Conservation (phyloP, 2,797 vertebrate species). For the Sus cebifrons region DNA sequence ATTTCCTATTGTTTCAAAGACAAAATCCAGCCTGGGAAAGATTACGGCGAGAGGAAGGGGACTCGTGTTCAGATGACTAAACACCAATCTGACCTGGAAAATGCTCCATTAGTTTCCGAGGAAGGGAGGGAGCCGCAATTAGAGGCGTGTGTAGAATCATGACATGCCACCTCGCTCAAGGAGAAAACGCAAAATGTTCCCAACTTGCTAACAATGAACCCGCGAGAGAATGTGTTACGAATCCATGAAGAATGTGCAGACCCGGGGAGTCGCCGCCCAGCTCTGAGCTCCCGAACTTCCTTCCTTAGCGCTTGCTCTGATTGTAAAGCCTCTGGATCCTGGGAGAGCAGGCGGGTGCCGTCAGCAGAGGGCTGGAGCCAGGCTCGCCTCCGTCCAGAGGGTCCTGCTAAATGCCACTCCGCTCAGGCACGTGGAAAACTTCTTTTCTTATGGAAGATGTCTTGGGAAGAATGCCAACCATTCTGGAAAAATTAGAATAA, state of each 20-base stretch:
- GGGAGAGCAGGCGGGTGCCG: not conserved
- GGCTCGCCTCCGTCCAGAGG: not conserved
- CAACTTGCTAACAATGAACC: not conserved
- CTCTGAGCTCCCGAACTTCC: conserved; percentile 57
- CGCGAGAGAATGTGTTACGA: conserved; percentile 35
- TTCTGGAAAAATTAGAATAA: too few species aligned
- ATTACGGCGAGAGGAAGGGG: conserved; percentile 79
- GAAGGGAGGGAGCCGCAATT: conserved; percentile 83
- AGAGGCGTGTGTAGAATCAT: conserved; percentile 36
- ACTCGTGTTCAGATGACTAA: conserved; percentile 78
- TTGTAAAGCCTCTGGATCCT: not conserved
- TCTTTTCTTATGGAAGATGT: not conserved
- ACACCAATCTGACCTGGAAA: conserved; percentile 83
- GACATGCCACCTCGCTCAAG: conserved; percentile 22
- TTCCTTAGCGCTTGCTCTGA: conserved; percentile 66
- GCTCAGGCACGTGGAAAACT: not conserved
- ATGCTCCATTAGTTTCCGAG: conserved; percentile 66
- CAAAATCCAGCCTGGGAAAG: conserved; percentile 82
- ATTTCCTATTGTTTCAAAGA: conserved; percentile 87
- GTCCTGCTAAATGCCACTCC: not conserved
- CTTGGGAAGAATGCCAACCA: not conserved
- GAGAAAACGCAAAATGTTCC: conserved; percentile 26
- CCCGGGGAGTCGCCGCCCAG: conserved; percentile 2
- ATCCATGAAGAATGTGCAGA: conserved; percentile 59
- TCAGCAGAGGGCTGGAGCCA: not conserved